Percentiles rank a stretch among this genome's conserved stretches.
These are phyloP conservation scores for Thunnus maccoyii DNA, from an alignment of 2,113 vertebrate genomes.

Conservation along the genomic window DNA sequence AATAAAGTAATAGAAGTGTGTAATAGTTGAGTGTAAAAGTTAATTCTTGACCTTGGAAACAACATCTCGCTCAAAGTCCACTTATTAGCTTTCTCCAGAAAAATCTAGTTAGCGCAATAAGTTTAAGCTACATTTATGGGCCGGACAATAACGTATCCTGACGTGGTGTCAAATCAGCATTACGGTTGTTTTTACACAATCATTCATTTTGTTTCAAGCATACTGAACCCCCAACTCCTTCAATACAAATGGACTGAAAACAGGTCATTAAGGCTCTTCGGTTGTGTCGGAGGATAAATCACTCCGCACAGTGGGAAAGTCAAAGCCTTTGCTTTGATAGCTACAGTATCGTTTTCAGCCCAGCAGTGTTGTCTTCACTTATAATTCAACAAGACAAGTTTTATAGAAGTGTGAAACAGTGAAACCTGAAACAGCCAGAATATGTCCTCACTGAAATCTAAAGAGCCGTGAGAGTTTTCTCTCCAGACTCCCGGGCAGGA, in stretches of 20 bases:
- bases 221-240: not conserved
- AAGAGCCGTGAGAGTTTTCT: slow-evolving; percentile 11
- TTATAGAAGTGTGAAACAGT: not conserved
- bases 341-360: not conserved
- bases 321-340: slow-evolving; percentile 4
- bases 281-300: slow-evolving; percentile 19
- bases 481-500: slow-evolving; percentile 40
- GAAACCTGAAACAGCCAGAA: slow-evolving; percentile 42
- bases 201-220: not conserved
- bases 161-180: not conserved
- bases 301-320: not conserved
- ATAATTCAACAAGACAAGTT: not conserved
- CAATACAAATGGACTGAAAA: not conserved
- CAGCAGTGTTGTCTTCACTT: too few relatives aligned
- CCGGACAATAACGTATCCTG: too few relatives aligned
- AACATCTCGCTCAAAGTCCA: too few relatives aligned
- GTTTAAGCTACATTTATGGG: too few relatives aligned
- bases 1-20: too few relatives aligned
- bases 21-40: too few relatives aligned
- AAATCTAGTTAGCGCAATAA: too few relatives aligned
- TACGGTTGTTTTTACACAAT: not conserved
- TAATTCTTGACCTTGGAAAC: too few relatives aligned
- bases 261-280: not conserved
- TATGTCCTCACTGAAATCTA: slow-evolving; percentile 28
- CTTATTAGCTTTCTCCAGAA: too few relatives aligned